Evolutionary conservation across 2,888 invertebrate genomes (phyloP), one percentile per base, ranked within the genome.

Genomic region (Brachyopa scutellaris): DNA sequence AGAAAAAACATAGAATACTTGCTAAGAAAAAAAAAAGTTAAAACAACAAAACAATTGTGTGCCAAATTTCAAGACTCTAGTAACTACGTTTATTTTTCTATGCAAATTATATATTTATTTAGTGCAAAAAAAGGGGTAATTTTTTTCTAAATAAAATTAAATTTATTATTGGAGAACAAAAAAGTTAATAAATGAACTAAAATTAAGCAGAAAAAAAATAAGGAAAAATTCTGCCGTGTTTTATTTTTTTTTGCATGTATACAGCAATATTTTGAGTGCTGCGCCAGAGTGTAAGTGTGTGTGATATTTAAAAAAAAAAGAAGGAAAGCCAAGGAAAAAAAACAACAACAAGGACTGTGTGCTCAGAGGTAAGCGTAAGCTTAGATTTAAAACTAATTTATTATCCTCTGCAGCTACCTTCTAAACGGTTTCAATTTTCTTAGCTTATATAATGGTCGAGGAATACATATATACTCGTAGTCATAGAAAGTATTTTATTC

Each of bases 241-340:
- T 64, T 62, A 31, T 62, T 49, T 59, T 55, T 76, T 67, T 57
- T 70, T 55, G 47, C 57, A 62, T 74, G 49, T 57, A 62, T 57
- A 55, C 62, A 82, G 76, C 80, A 70, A 76, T 72, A 45, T 70
- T 82, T 82, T 61, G 69, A 76, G 51, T 82, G 74, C 74, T 80
- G 74, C 69, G 77, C 77, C 77, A 82, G 77, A 55, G 77, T 77
- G 51, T 66, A 77, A 66, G 59, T 61, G 64, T 77, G 82, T 82
- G 82, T 82, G 82, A 82, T 82, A 82, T 76, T 72, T 55, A 38
- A 29, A 49, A 38, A 13, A n/a, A 64, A 31, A 23, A 4, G 57
- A 29, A 38, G 47, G 51, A 51, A 55, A 51, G 17, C 36, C 19
- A 15, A 69, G 45, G 49, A 79, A 51, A 61, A 19, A 47, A 61